Conservation (phyloP, 2,113 vertebrate species). For the Dromaius novaehollandiae region DNA sequence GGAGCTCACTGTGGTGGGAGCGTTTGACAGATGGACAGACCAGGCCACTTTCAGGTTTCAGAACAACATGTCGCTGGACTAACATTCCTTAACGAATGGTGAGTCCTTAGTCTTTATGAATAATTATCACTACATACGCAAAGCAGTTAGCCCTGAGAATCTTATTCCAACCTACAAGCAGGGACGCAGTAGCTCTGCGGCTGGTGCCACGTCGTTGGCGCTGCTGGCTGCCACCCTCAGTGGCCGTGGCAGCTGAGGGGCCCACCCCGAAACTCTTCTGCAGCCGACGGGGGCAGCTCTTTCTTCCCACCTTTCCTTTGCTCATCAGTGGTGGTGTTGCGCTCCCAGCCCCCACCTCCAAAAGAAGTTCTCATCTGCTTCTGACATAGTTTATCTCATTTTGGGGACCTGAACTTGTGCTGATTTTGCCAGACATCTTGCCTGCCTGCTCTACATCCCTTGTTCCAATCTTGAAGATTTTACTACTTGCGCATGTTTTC, state of each 20-base stretch:
- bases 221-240: neutral
- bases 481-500: neutral
- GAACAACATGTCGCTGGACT: neutral
- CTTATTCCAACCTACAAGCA: neutral
- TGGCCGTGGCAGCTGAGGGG: too few species aligned
- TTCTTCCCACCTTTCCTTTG: neutral
- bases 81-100: neutral
- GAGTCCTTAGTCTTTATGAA: neutral
- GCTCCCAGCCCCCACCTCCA: neutral
- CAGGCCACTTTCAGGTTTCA: neutral
- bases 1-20: neutral
- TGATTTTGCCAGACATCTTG: neutral
- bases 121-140: neutral
- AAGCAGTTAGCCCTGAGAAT: neutral
- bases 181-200: neutral
- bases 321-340: neutral
- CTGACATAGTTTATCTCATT: neutral
- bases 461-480: neutral
- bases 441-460: too few species aligned
- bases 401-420: neutral
- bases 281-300: too few species aligned
- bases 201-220: neutral
- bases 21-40: neutral
- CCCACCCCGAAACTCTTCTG: too few species aligned
- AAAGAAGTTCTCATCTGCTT: neutral